Percentiles rank a stretch among this genome's conserved stretches.
These are phyloP conservation scores for Yponomeuta malinellus DNA, from an alignment of 2,888 invertebrate genomes.

Conservation along the genomic window DNA sequence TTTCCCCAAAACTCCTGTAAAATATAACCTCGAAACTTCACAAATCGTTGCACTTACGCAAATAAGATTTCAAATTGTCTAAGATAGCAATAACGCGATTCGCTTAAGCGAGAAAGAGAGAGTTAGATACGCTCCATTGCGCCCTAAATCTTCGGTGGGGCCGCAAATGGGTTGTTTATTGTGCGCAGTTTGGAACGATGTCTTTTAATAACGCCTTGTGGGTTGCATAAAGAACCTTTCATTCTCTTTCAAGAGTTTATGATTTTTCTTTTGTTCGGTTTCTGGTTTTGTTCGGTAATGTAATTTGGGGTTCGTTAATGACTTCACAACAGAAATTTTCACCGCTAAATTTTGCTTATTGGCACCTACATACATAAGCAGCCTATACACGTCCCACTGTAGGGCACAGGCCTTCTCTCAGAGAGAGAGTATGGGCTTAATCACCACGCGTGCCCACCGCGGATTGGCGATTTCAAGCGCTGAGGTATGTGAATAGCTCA, in stretches of 20 bases:
- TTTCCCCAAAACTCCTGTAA: background rate
- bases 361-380: no score
- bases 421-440: no score
- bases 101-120: slow-evolving; percentile 10
- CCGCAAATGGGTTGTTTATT: slow-evolving; percentile 52
- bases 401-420: no score
- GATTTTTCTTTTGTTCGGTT: background rate
- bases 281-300: background rate
- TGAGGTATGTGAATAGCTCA: no score
- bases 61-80: background rate
- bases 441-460: no score
- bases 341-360: no score
- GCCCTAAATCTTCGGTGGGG: slow-evolving; percentile 29
- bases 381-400: no score
- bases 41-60: slow-evolving; percentile 8
- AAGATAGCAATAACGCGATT: background rate
- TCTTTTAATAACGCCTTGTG: slow-evolving; percentile 42
- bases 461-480: no score
- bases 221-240: slow-evolving; percentile 20
- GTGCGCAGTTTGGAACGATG: slow-evolving; percentile 48
- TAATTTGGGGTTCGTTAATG: no score
- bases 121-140: slow-evolving; percentile 10
- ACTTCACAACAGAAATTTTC: no score
- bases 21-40: background rate
- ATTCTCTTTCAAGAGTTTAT: background rate